Evolutionary conservation across 2,113 vertebrate species (phyloP), one percentile per base, ranked within the genome.

Genomic region (Mixornis gularis): DNA sequence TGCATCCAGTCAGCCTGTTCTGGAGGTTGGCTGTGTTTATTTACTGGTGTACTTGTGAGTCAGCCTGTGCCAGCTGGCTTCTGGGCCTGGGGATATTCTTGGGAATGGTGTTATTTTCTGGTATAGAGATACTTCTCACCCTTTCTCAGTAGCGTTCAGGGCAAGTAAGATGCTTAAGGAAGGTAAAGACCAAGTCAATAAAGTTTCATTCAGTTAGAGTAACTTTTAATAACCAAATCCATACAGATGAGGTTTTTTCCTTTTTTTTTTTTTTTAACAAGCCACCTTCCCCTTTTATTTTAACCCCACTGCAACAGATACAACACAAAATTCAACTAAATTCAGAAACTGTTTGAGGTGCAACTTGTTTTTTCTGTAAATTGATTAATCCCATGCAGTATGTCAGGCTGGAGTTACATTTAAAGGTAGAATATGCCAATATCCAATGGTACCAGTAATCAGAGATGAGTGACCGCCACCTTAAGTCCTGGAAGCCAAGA

Each of bases 1-100:
- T 95, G 92, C 86, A 93, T 80, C 58, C 58, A 82, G 89, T 22
- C 80, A 73, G 63, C 26, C 53, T 52, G 5, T 8, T 78, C 86
- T 81, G 91, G 65, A 91, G 58, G 15, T 44, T 84, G 83, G 16
- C 16, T 69, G 25, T 41, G 46, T 79, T 74, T 92, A 66, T 79
- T 89, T 87, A 65, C 40, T 36, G 40, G 21, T 25, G 9, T 25
- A 16, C 30, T 63, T 29, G 36, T 2, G 17, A 92, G 77, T 36
- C 60, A 78, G 65, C 13, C 66, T 36, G 40, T 19, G 49, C 78
- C 78, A 89, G 49, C 7, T 87, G 80, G 73, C 93, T 79, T 53
- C 79, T 6, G 3, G 27, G 63, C 63, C 78, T 91, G 93, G 81
- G 63, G 87, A 77, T 69, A 76, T 44, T 73, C 76, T 38, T 58